Conservation (phyloP, 2,113 vertebrate genomes). For the Nannospalax galili region DNA sequence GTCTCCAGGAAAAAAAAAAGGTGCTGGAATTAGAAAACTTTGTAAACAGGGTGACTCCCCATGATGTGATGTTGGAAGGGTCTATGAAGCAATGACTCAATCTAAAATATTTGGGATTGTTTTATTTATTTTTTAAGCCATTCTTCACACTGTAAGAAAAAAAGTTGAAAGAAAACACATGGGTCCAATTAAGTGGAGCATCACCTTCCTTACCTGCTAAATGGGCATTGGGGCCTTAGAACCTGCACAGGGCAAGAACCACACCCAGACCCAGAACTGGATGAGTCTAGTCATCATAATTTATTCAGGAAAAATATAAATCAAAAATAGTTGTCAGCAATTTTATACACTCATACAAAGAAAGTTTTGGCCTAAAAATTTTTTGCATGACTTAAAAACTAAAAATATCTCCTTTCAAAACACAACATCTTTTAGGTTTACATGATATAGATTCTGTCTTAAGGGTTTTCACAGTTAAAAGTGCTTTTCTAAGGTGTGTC, state of each 20-base stretch:
- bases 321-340: slow-evolving; percentile 51
- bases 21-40: neutral
- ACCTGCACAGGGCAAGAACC: neutral
- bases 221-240: neutral
- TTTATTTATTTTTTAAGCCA: slow-evolving; percentile 53
- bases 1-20: neutral
- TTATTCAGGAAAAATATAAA: slow-evolving; percentile 49
- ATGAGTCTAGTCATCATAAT: slow-evolving; percentile 23
- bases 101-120: neutral
- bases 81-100: neutral
- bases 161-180: slow-evolving; percentile 35
- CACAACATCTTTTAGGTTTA: neutral
- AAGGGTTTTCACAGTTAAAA: neutral
- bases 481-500: slow-evolving; percentile 41
- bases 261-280: slow-evolving; percentile 2
- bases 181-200: neutral
- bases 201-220: neutral
- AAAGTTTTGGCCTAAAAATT: neutral
- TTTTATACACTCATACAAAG: neutral
- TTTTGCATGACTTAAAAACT: neutral
- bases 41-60: neutral
- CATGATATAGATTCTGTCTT: neutral
- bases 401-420: slow-evolving; percentile 51
- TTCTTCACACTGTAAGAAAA: slow-evolving; percentile 5
- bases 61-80: neutral